Percentiles rank a stretch among this genome's conserved stretches.
phyloP scores from a whole-genome alignment of 2,888 invertebrate species.

The Drosophila fulvimacula region DNA sequence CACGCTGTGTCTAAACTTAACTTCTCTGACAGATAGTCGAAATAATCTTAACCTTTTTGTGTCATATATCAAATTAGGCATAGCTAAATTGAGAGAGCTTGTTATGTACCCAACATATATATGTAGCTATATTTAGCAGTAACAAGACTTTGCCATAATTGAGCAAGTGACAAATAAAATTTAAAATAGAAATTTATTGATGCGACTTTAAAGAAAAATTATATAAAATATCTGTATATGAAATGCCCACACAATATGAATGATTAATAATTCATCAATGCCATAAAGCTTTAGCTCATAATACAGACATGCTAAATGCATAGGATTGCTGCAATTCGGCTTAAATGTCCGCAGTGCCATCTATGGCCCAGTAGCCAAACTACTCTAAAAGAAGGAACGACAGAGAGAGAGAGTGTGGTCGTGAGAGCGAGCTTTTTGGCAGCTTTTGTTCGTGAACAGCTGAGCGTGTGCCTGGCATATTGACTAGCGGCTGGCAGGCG shows the following conservation, averaged over 20 bases:
- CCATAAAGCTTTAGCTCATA: not conserved
- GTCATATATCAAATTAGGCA: not conserved
- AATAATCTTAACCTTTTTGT: not conserved
- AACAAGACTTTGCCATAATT: not conserved
- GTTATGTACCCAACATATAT: not conserved
- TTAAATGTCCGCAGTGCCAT: constrained; percentile 45
- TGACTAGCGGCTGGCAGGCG: constrained; percentile 50
- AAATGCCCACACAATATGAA: not conserved
- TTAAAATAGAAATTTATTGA: constrained; percentile 6
- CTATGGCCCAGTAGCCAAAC: constrained; percentile 32
- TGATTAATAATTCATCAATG: not conserved
- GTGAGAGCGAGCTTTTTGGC: constrained; percentile 37
- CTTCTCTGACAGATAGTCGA: not conserved
- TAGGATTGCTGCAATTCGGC: not conserved
- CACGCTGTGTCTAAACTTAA: not conserved
- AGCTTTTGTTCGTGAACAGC: constrained; percentile 55
- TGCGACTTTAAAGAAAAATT: not conserved
- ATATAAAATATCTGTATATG: too few species aligned
- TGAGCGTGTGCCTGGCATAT: constrained; percentile 58
- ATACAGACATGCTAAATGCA: not conserved
- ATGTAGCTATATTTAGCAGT: not conserved
- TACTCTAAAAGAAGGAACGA: constrained; percentile 5
- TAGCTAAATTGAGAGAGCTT: not conserved
- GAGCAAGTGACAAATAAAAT: not conserved
- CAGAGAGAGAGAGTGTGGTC: constrained; percentile 1